A percentile compares a stretch with the other conserved stretches of the same genome.
Conservation (phyloP, 1,140 invertebrate genomes). For the Lethrus apterus region DNA sequence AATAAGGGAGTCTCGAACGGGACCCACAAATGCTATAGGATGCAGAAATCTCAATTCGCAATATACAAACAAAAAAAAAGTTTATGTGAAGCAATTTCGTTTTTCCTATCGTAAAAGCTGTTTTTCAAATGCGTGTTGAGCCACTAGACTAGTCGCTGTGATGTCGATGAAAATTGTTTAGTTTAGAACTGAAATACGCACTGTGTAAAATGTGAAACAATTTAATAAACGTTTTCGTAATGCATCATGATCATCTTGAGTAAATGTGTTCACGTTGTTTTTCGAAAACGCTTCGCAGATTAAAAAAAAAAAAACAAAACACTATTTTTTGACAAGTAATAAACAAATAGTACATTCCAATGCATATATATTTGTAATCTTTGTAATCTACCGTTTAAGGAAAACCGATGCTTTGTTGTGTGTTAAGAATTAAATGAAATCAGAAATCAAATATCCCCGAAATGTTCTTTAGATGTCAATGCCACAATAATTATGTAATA, state of each 20-base stretch:
- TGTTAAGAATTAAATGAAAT: slow-evolving; percentile 24
- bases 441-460: slow-evolving; percentile 35
- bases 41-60: slow-evolving; percentile 9
- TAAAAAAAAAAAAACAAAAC: slow-evolving; percentile 19
- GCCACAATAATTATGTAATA: slow-evolving; percentile 12
- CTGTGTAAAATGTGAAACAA: slow-evolving; percentile 9
- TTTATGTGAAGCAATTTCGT: slow-evolving; percentile 10
- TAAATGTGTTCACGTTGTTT: slow-evolving; percentile 1
- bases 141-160: slow-evolving; percentile 33
- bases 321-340: slow-evolving; percentile 33
- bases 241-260: background rate
- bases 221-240: slow-evolving; percentile 3
- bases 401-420: slow-evolving; percentile 33
- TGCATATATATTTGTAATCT: slow-evolving; percentile 29
- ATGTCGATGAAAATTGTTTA: slow-evolving; percentile 24
- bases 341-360: slow-evolving; percentile 21
- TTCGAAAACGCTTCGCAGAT: slow-evolving; percentile 6
- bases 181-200: slow-evolving; percentile 10
- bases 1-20: slow-evolving; percentile 6
- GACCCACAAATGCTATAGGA: slow-evolving; percentile 2
- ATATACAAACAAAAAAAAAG: slow-evolving; percentile 11
- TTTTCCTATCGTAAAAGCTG: slow-evolving; percentile 28
- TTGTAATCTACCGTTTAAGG: slow-evolving; percentile 17
- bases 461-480: slow-evolving; percentile 20
- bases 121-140: slow-evolving; percentile 24